phyloP scores from a whole-genome alignment of 2,113 vertebrate species.

The Fukomys damarensis region DNA sequence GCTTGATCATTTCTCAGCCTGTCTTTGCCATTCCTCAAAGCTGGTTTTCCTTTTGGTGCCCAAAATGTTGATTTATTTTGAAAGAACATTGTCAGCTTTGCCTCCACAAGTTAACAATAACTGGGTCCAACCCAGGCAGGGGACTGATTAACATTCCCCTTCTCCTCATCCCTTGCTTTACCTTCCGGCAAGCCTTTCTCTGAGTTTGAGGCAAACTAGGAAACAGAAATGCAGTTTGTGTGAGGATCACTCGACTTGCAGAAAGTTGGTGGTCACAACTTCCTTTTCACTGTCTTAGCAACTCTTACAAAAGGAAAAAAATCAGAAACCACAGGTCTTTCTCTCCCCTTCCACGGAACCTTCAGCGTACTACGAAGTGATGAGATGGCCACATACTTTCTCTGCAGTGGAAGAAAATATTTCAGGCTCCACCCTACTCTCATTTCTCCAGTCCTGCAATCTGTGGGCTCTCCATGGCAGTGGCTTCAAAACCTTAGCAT shows the following conservation, averaged over 20 bases:
- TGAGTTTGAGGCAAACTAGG: background rate
- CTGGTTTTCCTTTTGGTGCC: slow-evolving; percentile 46
- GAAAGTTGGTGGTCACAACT: background rate
- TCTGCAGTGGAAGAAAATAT: background rate
- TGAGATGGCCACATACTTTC: background rate
- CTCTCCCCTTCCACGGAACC: background rate
- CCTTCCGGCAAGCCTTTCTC: background rate
- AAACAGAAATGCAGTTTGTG: background rate
- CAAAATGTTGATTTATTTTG: slow-evolving; percentile 63
- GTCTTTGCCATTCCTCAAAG: slow-evolving; percentile 56
- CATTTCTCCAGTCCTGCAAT: background rate
- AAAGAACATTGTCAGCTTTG: slow-evolving; percentile 22
- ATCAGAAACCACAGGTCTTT: background rate
- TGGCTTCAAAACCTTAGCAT: background rate
- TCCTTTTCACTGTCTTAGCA: background rate
- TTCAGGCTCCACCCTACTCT: background rate
- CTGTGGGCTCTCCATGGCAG: background rate
- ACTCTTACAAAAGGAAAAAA: slow-evolving; percentile 15
- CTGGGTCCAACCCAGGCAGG: background rate
- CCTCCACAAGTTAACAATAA: background rate
- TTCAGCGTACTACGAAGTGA: background rate
- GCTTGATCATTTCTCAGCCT: slow-evolving; percentile 68
- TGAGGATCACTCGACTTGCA: background rate
- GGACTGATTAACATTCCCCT: background rate
- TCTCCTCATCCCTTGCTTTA: background rate